Base-by-base conservation (phyloP, 2,113 vertebrate genomes). In the Prionailurus viverrinus region DNA sequence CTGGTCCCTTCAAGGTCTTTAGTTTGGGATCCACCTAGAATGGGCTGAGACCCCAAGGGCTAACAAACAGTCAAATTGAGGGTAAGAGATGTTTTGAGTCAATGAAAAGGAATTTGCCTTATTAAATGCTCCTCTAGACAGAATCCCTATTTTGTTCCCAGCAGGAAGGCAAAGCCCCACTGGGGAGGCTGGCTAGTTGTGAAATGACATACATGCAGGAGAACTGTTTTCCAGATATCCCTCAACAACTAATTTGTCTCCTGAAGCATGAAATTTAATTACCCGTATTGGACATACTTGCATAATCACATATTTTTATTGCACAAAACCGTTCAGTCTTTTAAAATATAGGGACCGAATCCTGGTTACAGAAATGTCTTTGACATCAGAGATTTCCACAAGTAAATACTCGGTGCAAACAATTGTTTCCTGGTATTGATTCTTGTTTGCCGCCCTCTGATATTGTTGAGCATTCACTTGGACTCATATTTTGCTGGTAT, bases 221-320 rank as follows among this genome's bases (percentile, higher is more conserved):
- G 93, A 93, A 96, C 1, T 39, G 58, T 96, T 97, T 98, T 65
- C 92, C 84, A 97, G 95, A 74, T 21, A 53, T 53, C 94, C 74
- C 1, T 91, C 81, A 29, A 51, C 39, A 97, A 65, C 36, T n/a
- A 91, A 97, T 97, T 98, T 93, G 94, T 74, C 69, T 78, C 89
- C 95, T 74, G 96, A 95, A 95, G 85, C 90, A 93, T 98, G 87
- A 97, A 73, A 92, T 95, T 65, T 84, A 97, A 98, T 97, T 97
- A 97, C 76, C 82, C 39, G 23, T 96, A 95, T 97, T 97, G 39
- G 58, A 95, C 92, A 91, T 96, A 96, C 90, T 96, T 96, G 81
- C n/a, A 95, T 97, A 96, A 97, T 97, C 96, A 94, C 83, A 91
- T 84, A 91, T 91, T 97, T 98, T 95, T 89, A 94, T 74, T 95